Conservation (phyloP, 2,888 invertebrate species). For the Lasioglossum oenotherae region DNA sequence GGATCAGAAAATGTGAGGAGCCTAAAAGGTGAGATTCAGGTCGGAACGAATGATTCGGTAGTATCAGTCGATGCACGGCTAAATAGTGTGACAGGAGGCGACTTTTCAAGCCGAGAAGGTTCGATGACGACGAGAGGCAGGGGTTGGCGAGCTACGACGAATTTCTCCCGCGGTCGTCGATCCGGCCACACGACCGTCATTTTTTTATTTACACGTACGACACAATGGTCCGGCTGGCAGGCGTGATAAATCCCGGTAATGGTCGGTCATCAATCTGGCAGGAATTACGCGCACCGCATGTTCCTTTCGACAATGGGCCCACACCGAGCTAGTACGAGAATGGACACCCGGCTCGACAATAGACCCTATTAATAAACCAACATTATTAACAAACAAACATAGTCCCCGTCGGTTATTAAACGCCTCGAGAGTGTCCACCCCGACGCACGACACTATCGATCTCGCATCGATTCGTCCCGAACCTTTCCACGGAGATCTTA, state of each 20-base stretch:
- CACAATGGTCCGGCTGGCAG: slow-evolving; percentile 73
- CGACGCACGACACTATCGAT: slow-evolving; percentile 55
- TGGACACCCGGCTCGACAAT: slow-evolving; percentile 57
- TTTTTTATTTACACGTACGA: slow-evolving; percentile 76
- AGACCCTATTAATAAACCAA: slow-evolving; percentile 68
- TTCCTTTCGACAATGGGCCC: slow-evolving; percentile 70
- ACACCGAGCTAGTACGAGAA: slow-evolving; percentile 60
- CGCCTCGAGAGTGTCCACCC: slow-evolving; percentile 27
- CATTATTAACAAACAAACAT: slow-evolving; percentile 65
- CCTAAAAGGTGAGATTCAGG: neutral
- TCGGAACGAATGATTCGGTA: neutral
- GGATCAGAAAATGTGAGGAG: neutral
- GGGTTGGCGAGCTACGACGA: slow-evolving; percentile 45
- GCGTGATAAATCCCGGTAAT: slow-evolving; percentile 81
- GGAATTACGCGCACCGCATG: slow-evolving; percentile 73
- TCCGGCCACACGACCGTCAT: slow-evolving; percentile 61
- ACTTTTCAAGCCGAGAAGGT: slow-evolving; percentile 36
- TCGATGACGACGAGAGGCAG: slow-evolving; percentile 32
- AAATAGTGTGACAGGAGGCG: slow-evolving; percentile 21
- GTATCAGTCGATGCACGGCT: neutral
- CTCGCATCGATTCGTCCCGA: slow-evolving; percentile 41
- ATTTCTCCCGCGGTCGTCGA: slow-evolving; percentile 53
- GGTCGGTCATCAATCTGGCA: slow-evolving; percentile 79
- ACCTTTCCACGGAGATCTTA: slow-evolving; percentile 20
- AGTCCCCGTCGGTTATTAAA: slow-evolving; percentile 60